Evolutionary conservation across 2,888 invertebrate species (phyloP).

Genomic region (Branchipolynoe longqiensis): DNA sequence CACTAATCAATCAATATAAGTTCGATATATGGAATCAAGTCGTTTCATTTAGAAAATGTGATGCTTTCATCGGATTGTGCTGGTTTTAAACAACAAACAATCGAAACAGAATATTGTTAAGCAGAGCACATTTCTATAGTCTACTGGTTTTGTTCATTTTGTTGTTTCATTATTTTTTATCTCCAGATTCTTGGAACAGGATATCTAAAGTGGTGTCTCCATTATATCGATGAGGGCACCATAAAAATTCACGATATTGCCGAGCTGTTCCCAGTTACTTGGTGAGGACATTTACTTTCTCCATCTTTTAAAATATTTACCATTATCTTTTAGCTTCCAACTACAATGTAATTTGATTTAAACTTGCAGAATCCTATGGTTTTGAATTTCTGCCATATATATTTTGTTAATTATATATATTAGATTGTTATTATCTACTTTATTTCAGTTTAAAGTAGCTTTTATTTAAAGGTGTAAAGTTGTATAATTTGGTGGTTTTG

Average conservation of each 20-base stretch:
- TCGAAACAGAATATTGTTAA: no score
- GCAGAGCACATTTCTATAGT: no score
- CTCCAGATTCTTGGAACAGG: slow-evolving; percentile 52
- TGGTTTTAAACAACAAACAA: no score
- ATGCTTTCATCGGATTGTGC: background rate
- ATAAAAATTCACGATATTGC: slow-evolving; percentile 25
- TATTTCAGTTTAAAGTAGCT: no score
- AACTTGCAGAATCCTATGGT: no score
- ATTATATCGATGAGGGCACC: slow-evolving; percentile 16
- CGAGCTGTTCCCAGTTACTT: slow-evolving; percentile 57
- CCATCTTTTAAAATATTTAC: background rate
- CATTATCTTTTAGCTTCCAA: background rate
- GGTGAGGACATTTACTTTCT: slow-evolving; percentile 16
- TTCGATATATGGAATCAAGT: background rate
- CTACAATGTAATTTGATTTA: background rate
- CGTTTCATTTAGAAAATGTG: background rate
- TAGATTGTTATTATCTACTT: no score
- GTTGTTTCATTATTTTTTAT: no score
- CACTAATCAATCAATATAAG: background rate
- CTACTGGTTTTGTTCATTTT: no score
- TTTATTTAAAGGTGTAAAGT: no score
- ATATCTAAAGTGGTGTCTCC: slow-evolving; percentile 57
- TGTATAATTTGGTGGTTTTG: no score
- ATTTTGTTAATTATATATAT: no score
- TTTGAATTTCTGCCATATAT: no score